These are phyloP conservation scores for Popillia japonica DNA, from an alignment of 1,140 invertebrate genomes.

Conservation along the genomic window DNA sequence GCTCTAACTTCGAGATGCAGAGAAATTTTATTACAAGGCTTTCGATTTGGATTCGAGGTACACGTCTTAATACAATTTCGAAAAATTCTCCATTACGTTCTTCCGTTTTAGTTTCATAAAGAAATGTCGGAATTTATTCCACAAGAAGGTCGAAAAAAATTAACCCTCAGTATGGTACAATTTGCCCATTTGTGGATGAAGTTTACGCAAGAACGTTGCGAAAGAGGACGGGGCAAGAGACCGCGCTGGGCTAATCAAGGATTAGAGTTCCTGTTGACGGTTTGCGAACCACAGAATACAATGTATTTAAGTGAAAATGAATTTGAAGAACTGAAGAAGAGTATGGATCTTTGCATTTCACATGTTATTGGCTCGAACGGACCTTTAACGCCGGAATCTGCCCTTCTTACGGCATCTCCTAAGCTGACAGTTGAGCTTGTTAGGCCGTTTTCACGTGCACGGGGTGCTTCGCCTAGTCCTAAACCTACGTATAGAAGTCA, in stretches of 20 bases:
- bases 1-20: conserved; percentile 70
- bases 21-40: conserved; percentile 86
- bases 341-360: conserved; percentile 71
- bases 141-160: conserved; percentile 47
- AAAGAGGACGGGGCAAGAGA: conserved; percentile 80
- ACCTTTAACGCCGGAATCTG: conserved; percentile 59
- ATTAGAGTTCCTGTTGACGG: conserved; percentile 82
- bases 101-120: conserved; percentile 75
- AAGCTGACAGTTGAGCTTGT: conserved; percentile 56
- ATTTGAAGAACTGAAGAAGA: conserved; percentile 69
- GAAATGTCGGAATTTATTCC: conserved; percentile 68
- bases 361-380: conserved; percentile 78
- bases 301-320: conserved; percentile 76
- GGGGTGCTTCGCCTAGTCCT: conserved; percentile 56
- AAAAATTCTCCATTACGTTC: conserved; percentile 1
- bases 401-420: conserved; percentile 60
- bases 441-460: conserved; percentile 49
- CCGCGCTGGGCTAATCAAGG: conserved; percentile 88
- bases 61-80: conserved; percentile 40
- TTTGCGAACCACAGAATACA: conserved; percentile 83
- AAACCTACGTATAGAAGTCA: conserved; percentile 57
- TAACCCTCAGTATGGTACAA: conserved; percentile 65
- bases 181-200: conserved; percentile 89
- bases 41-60: conserved; percentile 88
- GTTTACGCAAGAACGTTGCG: conserved; percentile 83